These are phyloP conservation scores for Hedya salicella DNA, from an alignment of 2,888 invertebrate genomes.

Conservation along the genomic window DNA sequence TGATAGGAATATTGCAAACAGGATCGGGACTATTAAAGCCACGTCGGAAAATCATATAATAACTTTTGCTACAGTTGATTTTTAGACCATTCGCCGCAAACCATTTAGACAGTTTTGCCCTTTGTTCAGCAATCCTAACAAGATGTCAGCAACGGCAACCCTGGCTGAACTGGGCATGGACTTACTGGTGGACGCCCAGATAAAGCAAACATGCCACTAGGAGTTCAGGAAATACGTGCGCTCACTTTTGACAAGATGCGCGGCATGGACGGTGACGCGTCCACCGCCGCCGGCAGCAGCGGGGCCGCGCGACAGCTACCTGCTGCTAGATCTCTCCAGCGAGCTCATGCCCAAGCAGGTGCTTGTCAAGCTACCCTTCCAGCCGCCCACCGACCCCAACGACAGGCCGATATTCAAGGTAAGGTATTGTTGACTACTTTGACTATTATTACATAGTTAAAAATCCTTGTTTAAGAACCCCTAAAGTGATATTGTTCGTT, in stretches of 20 bases:
- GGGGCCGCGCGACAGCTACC: slow-evolving; percentile 48
- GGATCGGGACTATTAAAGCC: no score
- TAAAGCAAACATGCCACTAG: slow-evolving; percentile 97
- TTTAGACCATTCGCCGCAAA: no score
- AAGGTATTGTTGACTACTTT: slow-evolving; percentile 28
- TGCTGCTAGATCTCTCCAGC: slow-evolving; percentile 51
- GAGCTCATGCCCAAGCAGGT: slow-evolving; percentile 91
- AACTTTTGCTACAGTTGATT: no score
- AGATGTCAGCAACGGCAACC: slow-evolving; percentile 89
- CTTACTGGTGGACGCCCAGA: slow-evolving; percentile 99
- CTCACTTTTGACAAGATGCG: slow-evolving; percentile 91
- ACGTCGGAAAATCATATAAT: no score
- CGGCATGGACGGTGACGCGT: slow-evolving; percentile 77
- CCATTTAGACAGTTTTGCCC: no score
- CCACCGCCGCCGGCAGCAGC: slow-evolving; percentile 45
- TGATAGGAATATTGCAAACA: no score
- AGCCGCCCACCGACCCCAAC: slow-evolving; percentile 66
- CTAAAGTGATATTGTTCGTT: no score
- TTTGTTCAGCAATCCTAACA: slow-evolving; percentile 94
- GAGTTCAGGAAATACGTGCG: slow-evolving; percentile 95
- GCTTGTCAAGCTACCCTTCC: slow-evolving; percentile 88
- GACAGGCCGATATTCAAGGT: slow-evolving; percentile 86
- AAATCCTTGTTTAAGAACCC: no score
- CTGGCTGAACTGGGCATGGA: slow-evolving; percentile 99
- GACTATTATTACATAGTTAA: no score